Conservation (phyloP, 2,113 vertebrate genomes). For the Speoplatyrhinus poulsoni region DNA sequence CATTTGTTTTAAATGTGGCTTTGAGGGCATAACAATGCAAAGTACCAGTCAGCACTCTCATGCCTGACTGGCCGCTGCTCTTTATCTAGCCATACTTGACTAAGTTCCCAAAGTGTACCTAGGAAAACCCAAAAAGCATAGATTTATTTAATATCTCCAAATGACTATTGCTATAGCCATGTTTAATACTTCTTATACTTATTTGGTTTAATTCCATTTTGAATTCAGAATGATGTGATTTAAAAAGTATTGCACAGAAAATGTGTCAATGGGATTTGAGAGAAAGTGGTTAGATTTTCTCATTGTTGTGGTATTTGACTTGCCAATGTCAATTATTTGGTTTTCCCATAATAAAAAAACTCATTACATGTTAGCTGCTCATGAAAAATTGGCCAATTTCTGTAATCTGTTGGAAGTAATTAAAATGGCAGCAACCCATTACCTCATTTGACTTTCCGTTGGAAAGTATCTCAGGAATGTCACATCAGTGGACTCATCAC, state of each 20-base stretch:
- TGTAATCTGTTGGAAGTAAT: slow-evolving; percentile 15
- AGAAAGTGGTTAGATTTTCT: slow-evolving; percentile 1
- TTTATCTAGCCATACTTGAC: slow-evolving; percentile 6
- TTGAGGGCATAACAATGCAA: slow-evolving; percentile 23
- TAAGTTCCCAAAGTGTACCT: slow-evolving; percentile 51
- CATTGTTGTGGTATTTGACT: slow-evolving; percentile 31
- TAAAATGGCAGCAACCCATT: slow-evolving; percentile 46
- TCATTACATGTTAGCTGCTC: slow-evolving; percentile 35
- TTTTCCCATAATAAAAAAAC: slow-evolving; percentile 8
- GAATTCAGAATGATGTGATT: background rate
- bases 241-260: slow-evolving; percentile 19
- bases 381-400: slow-evolving; percentile 14
- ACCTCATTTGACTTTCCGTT: slow-evolving; percentile 68
- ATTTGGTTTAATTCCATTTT: slow-evolving; percentile 19
- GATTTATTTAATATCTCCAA: slow-evolving; percentile 24
- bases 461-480: slow-evolving; percentile 61
- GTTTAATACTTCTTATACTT: slow-evolving; percentile 5
- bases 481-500: slow-evolving; percentile 29
- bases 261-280: background rate
- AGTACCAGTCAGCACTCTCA: background rate
- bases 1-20: slow-evolving; percentile 20
- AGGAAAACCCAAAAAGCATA: slow-evolving; percentile 63
- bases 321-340: slow-evolving; percentile 42
- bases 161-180: slow-evolving; percentile 15
- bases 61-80: slow-evolving; percentile 2